These are phyloP conservation scores for Anguilla marmorata DNA, from an alignment of 2,797 vertebrate genomes.

Conservation along the genomic window DNA sequence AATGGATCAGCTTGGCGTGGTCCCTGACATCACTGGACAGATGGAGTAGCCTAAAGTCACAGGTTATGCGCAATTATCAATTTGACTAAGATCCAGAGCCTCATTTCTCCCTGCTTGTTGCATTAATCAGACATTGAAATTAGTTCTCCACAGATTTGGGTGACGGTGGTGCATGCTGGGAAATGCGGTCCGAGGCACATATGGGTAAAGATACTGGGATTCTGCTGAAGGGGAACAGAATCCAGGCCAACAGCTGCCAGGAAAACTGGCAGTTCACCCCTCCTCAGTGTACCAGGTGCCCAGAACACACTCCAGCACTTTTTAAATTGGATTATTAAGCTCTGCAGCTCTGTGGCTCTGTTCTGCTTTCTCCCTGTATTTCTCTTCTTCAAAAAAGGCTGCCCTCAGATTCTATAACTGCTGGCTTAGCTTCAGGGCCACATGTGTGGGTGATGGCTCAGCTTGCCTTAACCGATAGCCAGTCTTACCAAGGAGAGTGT, in stretches of 20 bases:
- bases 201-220: neutral
- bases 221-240: neutral
- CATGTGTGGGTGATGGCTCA: neutral
- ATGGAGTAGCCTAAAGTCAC: neutral
- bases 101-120: neutral
- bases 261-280: neutral
- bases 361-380: neutral
- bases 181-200: neutral
- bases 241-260: constrained; percentile 12
- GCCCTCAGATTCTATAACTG: neutral
- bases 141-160: no score
- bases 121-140: neutral
- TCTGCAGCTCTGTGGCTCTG: neutral
- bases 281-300: neutral
- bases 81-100: neutral
- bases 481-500: neutral
- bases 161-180: neutral
- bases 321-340: neutral
- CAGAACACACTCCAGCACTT: neutral
- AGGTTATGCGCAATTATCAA: neutral
- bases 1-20: neutral
- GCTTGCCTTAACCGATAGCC: neutral
- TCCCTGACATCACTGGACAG: neutral
- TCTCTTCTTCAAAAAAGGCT: neutral
- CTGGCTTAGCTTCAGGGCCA: neutral